These are phyloP conservation scores for Pygocentrus nattereri DNA, from an alignment of 2,797 vertebrate species.

Conservation along the genomic window DNA sequence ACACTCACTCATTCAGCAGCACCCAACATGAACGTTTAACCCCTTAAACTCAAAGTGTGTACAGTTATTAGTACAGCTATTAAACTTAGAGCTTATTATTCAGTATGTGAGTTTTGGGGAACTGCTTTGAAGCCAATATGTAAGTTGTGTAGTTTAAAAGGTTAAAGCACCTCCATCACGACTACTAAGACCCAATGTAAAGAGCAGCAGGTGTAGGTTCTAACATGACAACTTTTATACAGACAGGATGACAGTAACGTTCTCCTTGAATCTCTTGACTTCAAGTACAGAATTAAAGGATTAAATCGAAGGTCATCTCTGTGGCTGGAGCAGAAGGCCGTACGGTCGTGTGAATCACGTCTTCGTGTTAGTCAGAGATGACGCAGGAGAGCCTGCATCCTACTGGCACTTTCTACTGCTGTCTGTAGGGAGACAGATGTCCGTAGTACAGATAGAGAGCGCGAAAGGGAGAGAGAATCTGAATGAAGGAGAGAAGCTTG, in stretches of 20 bases:
- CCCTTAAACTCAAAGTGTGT: background rate
- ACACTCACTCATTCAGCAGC: conserved; percentile 37
- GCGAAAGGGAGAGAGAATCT: conserved; percentile 4
- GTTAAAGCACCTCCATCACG: too few species aligned
- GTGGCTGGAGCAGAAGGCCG: conserved; percentile 65
- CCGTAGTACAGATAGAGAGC: conserved; percentile 6
- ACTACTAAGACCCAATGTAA: too few species aligned
- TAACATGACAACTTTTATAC: too few species aligned
- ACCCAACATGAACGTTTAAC: background rate
- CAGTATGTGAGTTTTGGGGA: too few species aligned
- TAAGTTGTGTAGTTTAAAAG: background rate
- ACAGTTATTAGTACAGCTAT: background rate
- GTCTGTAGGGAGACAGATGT: conserved; percentile 62
- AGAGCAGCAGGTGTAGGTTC: too few species aligned
- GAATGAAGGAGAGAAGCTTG: conserved; percentile 8
- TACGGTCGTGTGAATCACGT: conserved; percentile 69
- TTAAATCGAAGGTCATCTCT: conserved; percentile 61
- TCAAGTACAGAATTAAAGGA: background rate
- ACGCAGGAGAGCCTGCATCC: conserved; percentile 63
- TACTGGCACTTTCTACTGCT: conserved; percentile 65
- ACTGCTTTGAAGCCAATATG: too few species aligned
- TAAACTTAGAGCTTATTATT: too few species aligned
- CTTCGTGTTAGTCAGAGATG: conserved; percentile 68
- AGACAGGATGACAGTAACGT: background rate
- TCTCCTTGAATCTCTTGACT: background rate